Evolutionary conservation across 2,888 invertebrate genomes (phyloP).

Genomic region (Lomographa bimaculata): DNA sequence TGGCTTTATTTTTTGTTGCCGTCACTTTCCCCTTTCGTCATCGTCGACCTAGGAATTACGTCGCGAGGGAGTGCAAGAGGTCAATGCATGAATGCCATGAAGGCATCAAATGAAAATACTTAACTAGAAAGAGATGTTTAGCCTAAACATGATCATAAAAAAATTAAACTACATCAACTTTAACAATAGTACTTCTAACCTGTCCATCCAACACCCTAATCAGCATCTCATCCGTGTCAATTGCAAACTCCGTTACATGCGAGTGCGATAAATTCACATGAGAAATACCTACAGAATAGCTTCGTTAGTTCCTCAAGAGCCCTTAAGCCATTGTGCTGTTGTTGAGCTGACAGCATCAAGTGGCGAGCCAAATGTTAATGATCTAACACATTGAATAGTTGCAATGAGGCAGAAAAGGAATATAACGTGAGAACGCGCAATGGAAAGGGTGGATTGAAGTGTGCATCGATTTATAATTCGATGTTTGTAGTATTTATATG

Average conservation of each 20-base stretch:
- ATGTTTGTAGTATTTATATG: no score
- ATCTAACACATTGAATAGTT: conserved; percentile 37
- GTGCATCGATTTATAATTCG: no score
- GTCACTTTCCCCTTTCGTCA: no score
- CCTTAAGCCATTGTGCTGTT: conserved; percentile 65
- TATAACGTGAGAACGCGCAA: conserved; percentile 29
- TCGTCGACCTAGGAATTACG: no score
- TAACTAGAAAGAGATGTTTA: no score
- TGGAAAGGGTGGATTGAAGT: conserved; percentile 31
- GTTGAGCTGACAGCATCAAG: conserved; percentile 57
- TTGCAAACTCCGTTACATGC: conserved; percentile 24
- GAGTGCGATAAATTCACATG: conserved; percentile 65
- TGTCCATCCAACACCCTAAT: conserved; percentile 10
- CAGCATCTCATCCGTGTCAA: conserved; percentile 29
- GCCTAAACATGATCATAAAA: no score
- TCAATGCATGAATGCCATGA: no score
- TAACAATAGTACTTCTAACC: no score
- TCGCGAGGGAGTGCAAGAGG: no score
- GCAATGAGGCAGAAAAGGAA: conserved; percentile 41
- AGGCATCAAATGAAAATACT: no score
- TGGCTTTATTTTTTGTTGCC: no score
- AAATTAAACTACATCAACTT: no score
- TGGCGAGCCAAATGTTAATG: conserved; percentile 47
- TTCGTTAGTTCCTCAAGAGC: conserved; percentile 78
- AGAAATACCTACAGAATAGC: conserved; percentile 76